Evolutionary conservation across 2,113 vertebrate genomes (phyloP), one percentile per base, ranked within the genome.

Genomic region (Hippocampus zosterae): DNA sequence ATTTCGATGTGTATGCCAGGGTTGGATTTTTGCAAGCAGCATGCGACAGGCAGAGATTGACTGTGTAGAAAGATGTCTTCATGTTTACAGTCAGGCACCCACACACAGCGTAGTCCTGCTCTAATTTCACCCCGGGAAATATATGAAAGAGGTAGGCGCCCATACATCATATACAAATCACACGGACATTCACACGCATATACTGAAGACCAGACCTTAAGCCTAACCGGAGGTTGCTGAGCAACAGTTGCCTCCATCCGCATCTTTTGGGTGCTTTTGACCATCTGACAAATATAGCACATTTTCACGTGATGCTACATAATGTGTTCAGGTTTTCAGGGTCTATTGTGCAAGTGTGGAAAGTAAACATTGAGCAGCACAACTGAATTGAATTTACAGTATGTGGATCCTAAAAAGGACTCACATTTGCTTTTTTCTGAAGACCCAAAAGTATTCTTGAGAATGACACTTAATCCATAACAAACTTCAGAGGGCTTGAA

Each of bases 11-110:
- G 91, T 86, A 92, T 92, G 92, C 93, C 90, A 93, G 86, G 76
- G 83, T 86, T 91, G 85, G 92, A 91, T 92, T 94, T 92, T 94
- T 95, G 90, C 88, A 81, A 92, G 94, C 79, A 83, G 91, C 87
- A 91, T 92, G 86, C 93, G 93, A 93, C 89, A 93, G 88, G 86
- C 70, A 88, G 86, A 89, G 92, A 90, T 91, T 92, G 84, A 89
- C 84, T 91, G 86, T 86, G 80, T 82, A 88, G 88, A 86, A 84
- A 87, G 80, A 80, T 92, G 76, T 76, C 80, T 84, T 90, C 78
- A 77, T 90, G 88, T 93, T 93, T 91, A 88, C 88, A 91, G 89
- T 90, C 82, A 79, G 13, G 60, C 37, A 12, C 71, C 6, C 71
- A 59, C 41, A 62, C 68, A 50, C 63, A 42, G 77, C 68, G 56